Base-by-base conservation (phyloP, 2,113 vertebrate genomes). In the Cryptoleucopteryx plumbea region DNA sequence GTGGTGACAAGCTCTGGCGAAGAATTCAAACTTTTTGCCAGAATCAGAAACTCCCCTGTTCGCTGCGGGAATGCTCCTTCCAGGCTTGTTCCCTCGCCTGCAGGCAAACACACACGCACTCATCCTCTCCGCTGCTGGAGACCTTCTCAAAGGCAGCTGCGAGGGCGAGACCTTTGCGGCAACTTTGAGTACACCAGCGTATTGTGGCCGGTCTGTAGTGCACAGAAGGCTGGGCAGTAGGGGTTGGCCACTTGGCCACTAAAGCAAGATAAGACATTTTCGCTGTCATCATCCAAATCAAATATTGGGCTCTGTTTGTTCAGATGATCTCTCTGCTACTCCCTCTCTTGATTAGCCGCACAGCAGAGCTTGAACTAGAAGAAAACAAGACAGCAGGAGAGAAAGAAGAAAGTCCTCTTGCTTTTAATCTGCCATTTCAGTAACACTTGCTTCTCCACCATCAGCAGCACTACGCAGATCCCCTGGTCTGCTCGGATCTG, bases 151-250 rank as follows among this genome's bases (percentile, higher is more conserved):
- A 89, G 63, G 72, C 82, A 93, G 68, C 81, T 79, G 68, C 0
- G 0, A 83, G 67, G 68, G 15, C 1, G 34, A 86, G 75, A 45
- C 75, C 74, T 92, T 53, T 65, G 72, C 5, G 0, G 7, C 4
- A 32, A 9, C 86, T 96, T 31, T 61, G 87, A 87, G 71, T 53
- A 16, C 16, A 12, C 31, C 95, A 82, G 73, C 20, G 0, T 56
- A 0, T 3, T 38, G 86, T 18, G 83, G 34, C 40, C 0, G 0
- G 5, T 31, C 71, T 20, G 6, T 27, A 72, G 16, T 25, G 61
- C 62, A 77, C 94, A 95, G 94, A 95, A 85, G 93, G 84, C 36
- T 85, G 93, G 84, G 67, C 77, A 31, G 86, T 27, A 95, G 91
- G 89, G 50, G 58, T 66, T 80, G 84, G 78, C 58, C 78, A 47